Conservation (phyloP, 2,888 invertebrate genomes). For the Eupithecia abbreviata region DNA sequence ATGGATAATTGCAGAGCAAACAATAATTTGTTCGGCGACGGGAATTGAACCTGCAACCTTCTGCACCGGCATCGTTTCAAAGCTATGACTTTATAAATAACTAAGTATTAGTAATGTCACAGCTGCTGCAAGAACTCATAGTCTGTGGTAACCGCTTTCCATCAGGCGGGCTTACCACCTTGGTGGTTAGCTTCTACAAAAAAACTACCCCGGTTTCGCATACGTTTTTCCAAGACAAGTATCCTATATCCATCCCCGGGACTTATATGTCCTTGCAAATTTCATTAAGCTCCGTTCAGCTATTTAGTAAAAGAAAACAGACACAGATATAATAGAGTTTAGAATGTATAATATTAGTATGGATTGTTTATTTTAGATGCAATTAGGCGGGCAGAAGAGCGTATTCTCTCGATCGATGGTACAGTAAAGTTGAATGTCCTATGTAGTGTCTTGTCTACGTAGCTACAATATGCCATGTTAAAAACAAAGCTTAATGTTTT, state of each 20-base stretch:
- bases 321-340: too few relatives aligned
- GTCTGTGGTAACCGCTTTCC: too few relatives aligned
- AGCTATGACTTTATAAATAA: background rate
- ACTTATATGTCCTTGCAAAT: too few relatives aligned
- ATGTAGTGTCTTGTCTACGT: background rate
- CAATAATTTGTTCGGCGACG: background rate
- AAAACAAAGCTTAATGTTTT: background rate
- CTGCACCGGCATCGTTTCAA: background rate
- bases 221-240: too few relatives aligned
- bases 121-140: too few relatives aligned
- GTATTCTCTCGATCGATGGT: constrained; percentile 20
- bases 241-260: too few relatives aligned
- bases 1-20: background rate
- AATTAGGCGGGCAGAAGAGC: background rate
- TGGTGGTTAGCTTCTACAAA: too few relatives aligned
- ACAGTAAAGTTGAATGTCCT: background rate
- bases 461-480: background rate
- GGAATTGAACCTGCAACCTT: background rate
- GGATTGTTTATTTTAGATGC: background rate
- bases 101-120: background rate
- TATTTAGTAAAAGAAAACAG: too few relatives aligned
- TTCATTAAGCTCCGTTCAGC: too few relatives aligned
- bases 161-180: too few relatives aligned
- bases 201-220: too few relatives aligned
- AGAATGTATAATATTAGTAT: too few relatives aligned